Conservation (phyloP, 2,888 invertebrate genomes). For the Amphipoea lucens region DNA sequence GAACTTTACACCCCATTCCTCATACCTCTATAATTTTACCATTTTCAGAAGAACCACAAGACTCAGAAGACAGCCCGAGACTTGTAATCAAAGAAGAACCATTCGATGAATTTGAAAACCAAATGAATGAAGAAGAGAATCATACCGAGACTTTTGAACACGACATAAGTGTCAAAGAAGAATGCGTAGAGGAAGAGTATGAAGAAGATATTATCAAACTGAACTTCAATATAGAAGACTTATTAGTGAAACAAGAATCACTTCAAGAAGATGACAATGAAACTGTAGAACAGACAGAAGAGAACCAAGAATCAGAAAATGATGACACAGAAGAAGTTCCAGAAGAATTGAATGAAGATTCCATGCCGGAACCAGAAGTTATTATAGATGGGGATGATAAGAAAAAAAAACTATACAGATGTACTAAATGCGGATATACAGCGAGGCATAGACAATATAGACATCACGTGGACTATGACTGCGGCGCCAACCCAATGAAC, state of each 20-base stretch:
- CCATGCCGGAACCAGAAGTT: not conserved
- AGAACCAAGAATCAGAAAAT: not conserved
- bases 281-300: no score
- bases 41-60: slow-evolving; percentile 37
- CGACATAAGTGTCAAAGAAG: slow-evolving; percentile 30
- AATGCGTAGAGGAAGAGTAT: slow-evolving; percentile 13
- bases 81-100: slow-evolving; percentile 47
- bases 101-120: not conserved
- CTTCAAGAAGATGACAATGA: not conserved
- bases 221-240: slow-evolving; percentile 32
- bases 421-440: slow-evolving; percentile 59
- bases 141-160: not conserved
- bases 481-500: accelerated
- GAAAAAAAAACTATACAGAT: slow-evolving; percentile 51
- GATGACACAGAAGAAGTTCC: not conserved
- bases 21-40: not conserved
- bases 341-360: not conserved
- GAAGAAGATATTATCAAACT: slow-evolving; percentile 59
- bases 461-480: slow-evolving; percentile 38
- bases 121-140: not conserved
- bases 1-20: no score
- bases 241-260: slow-evolving; percentile 25
- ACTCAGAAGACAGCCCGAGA: not conserved
- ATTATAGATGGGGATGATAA: accelerated
- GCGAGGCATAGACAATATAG: slow-evolving; percentile 53